Evolutionary conservation across 2,797 vertebrate species (phyloP).

Genomic region (Poliocrania exsul): DNA sequence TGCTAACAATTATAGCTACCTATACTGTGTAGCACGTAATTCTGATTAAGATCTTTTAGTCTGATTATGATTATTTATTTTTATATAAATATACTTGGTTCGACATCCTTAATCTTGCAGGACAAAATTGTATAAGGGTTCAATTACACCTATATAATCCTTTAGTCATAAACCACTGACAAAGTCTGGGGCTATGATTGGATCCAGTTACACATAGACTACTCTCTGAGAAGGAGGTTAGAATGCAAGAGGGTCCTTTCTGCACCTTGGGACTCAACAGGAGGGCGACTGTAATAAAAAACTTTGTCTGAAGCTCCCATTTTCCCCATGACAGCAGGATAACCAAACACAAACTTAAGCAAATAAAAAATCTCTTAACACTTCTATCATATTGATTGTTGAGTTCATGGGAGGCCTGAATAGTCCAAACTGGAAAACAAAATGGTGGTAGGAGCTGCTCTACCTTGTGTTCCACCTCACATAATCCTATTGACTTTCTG

Average conservation of each 20-base stretch:
- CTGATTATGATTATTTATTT: not conserved
- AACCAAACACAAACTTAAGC: not conserved
- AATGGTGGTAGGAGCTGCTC: not conserved
- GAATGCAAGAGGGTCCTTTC: not conserved
- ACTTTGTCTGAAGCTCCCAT: not conserved
- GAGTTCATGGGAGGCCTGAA: not conserved
- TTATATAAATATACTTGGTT: not conserved
- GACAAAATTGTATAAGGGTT: not conserved
- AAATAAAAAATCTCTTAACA: not conserved
- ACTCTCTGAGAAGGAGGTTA: not conserved
- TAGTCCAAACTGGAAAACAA: not conserved
- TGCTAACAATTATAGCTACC: not conserved
- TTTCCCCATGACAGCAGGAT: rapidly evolving
- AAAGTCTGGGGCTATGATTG: not conserved
- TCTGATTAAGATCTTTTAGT: not conserved
- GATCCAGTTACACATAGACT: not conserved
- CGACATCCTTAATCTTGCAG: not conserved
- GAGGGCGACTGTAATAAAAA: not conserved
- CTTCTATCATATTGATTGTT: not conserved
- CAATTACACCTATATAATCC: not conserved
- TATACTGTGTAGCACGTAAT: not conserved
- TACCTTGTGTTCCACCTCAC: not conserved
- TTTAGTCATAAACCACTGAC: not conserved
- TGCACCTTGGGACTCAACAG: not conserved
- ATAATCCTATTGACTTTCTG: not conserved